A percentile compares a stretch with the other conserved stretches of the same genome.
These are phyloP conservation scores for Chesias legatella DNA, from an alignment of 2,888 invertebrate species.

Conservation along the genomic window DNA sequence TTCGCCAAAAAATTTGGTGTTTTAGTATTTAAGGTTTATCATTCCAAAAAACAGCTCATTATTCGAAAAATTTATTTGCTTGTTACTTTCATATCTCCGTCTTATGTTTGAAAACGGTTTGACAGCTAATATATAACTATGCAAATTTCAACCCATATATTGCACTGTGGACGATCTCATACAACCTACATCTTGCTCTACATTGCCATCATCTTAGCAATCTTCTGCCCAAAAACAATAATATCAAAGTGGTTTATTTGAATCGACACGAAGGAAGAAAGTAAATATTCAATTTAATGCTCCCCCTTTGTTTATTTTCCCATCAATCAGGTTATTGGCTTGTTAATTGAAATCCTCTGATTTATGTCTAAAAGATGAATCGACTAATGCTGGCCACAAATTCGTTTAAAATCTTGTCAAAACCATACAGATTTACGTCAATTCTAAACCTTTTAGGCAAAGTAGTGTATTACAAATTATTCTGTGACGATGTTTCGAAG, in stretches of 20 bases:
- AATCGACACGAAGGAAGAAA: slow-evolving; percentile 2
- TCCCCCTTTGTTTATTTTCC: slow-evolving; percentile 13
- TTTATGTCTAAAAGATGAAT: slow-evolving; percentile 31
- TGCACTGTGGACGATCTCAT: no score
- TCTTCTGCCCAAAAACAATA: no score
- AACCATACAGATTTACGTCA: slow-evolving; percentile 20
- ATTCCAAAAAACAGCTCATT: no score
- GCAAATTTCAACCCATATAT: no score
- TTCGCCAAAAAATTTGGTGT: no score
- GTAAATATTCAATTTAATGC: slow-evolving; percentile 32
- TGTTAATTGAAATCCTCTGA: slow-evolving; percentile 38
- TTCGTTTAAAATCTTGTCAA: slow-evolving; percentile 31
- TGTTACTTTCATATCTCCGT: no score
- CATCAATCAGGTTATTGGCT: slow-evolving; percentile 27
- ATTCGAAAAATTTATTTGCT: no score
- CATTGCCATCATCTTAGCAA: no score
- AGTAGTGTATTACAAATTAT: neutral
- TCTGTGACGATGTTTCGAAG: slow-evolving; percentile 1
- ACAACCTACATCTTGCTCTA: no score
- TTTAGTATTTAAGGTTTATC: no score
- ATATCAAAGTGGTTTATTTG: neutral
- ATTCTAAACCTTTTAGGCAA: slow-evolving; percentile 12
- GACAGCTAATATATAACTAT: no score
- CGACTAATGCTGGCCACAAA: slow-evolving; percentile 23
- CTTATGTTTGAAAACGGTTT: no score